Evolutionary conservation across 2,797 vertebrate species (phyloP).

Genomic region (Phrynocephalus vlangalii): DNA sequence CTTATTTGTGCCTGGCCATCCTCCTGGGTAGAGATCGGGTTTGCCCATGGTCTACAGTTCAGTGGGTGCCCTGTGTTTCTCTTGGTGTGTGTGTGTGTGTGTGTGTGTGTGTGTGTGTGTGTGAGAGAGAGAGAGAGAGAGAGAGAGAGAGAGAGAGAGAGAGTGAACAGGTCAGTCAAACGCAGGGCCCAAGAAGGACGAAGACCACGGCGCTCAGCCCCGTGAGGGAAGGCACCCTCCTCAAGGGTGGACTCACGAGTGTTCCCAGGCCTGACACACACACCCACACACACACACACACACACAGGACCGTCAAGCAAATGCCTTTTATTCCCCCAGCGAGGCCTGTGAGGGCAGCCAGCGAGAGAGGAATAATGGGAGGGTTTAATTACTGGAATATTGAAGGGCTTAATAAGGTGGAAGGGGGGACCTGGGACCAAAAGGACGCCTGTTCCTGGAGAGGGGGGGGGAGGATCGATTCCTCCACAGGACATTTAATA

Average conservation of each 20-base stretch:
- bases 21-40: neutral
- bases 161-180: neutral
- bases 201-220: neutral
- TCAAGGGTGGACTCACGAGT: neutral
- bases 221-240: neutral
- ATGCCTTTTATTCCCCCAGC: constrained; percentile 46
- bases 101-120: too few species aligned
- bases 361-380: constrained; percentile 47
- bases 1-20: neutral
- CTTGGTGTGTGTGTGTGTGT: too few species aligned
- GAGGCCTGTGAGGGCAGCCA: constrained; percentile 43
- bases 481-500: constrained; percentile 55
- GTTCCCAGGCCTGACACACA: constrained; percentile 18
- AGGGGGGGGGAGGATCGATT: constrained; percentile 44
- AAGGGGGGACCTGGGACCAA: constrained; percentile 18
- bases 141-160: too few species aligned
- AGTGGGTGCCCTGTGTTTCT: too few species aligned
- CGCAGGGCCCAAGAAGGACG: neutral
- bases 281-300: too few species aligned
- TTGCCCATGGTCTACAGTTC: too few species aligned
- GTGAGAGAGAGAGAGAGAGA: too few species aligned
- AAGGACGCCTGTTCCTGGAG: constrained; percentile 57
- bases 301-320: constrained; percentile 33
- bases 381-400: constrained; percentile 66
- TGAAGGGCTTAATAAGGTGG: constrained; percentile 47